Conservation (phyloP, 2,888 invertebrate genomes). For the Apantesis nais region DNA sequence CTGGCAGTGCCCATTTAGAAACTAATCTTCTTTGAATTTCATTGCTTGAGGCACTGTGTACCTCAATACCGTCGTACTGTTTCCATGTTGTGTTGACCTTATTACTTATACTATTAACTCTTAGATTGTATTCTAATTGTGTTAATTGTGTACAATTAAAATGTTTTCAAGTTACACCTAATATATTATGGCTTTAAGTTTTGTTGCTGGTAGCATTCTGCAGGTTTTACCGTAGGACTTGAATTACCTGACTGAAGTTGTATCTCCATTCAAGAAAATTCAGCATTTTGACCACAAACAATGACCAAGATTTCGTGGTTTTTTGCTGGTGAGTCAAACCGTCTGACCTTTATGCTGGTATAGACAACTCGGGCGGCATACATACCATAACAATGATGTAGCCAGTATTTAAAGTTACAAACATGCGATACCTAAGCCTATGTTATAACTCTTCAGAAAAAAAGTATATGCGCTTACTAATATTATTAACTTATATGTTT, state of each 20-base stretch:
- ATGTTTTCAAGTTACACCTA: background rate
- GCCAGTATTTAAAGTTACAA: too few relatives aligned
- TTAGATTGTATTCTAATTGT: background rate
- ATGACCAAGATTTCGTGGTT: too few relatives aligned
- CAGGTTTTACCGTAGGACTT: background rate
- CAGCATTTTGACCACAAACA: background rate
- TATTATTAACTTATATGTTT: too few relatives aligned
- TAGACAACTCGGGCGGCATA: too few relatives aligned
- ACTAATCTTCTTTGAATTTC: slow-evolving; percentile 43
- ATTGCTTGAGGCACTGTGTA: slow-evolving; percentile 25
- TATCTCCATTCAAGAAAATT: background rate
- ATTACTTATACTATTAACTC: background rate
- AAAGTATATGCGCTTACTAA: too few relatives aligned
- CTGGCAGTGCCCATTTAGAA: slow-evolving; percentile 55
- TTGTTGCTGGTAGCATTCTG: background rate
- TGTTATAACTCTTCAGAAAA: too few relatives aligned
- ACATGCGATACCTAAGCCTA: too few relatives aligned
- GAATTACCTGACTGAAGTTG: background rate
- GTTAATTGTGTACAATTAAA: background rate
- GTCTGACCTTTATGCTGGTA: too few relatives aligned
- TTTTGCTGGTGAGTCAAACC: background rate
- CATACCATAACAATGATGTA: too few relatives aligned
- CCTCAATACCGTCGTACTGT: background rate
- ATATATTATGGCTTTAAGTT: background rate
- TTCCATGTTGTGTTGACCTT: background rate